Conservation (phyloP, 2,888 invertebrate species). For the Notodonta ziczac region DNA sequence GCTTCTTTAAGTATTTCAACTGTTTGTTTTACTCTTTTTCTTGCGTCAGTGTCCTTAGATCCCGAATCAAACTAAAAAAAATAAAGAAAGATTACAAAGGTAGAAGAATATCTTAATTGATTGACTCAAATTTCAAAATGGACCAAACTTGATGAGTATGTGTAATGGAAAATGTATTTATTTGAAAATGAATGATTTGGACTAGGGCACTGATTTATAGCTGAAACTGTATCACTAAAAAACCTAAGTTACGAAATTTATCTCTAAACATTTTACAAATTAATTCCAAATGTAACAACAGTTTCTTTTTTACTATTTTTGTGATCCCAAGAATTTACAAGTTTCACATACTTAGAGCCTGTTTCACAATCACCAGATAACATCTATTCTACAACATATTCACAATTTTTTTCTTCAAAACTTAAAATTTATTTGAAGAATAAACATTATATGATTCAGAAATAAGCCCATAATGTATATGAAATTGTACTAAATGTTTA, state of each 20-base stretch:
- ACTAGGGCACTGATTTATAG: constrained; percentile 16
- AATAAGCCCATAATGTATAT: not conserved
- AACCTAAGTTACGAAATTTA: too few relatives aligned
- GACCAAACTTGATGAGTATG: constrained; percentile 62
- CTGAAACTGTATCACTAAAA: too few relatives aligned
- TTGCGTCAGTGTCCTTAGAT: constrained; percentile 67
- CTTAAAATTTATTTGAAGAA: too few relatives aligned
- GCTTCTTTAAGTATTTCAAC: constrained; percentile 77
- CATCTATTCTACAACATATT: too few relatives aligned
- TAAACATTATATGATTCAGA: not conserved
- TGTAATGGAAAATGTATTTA: constrained; percentile 9
- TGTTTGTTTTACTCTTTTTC: constrained; percentile 57
- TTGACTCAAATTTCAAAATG: constrained; percentile 40
- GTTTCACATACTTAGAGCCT: too few relatives aligned
- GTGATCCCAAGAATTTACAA: constrained; percentile 9
- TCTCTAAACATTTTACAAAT: too few relatives aligned
- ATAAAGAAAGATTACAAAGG: constrained; percentile 10
- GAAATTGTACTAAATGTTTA: not conserved
- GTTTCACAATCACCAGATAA: too few relatives aligned
- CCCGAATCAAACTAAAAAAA: constrained; percentile 65
- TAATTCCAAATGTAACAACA: too few relatives aligned
- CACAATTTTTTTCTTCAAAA: too few relatives aligned
- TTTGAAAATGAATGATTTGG: constrained; percentile 20
- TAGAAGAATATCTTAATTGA: not conserved
- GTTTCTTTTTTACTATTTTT: too few relatives aligned